Percentiles rank a stretch among this genome's conserved stretches.
Evolutionary conservation across 2,797 vertebrate species (phyloP).

Genomic region (Leptatherina wallacei): DNA sequence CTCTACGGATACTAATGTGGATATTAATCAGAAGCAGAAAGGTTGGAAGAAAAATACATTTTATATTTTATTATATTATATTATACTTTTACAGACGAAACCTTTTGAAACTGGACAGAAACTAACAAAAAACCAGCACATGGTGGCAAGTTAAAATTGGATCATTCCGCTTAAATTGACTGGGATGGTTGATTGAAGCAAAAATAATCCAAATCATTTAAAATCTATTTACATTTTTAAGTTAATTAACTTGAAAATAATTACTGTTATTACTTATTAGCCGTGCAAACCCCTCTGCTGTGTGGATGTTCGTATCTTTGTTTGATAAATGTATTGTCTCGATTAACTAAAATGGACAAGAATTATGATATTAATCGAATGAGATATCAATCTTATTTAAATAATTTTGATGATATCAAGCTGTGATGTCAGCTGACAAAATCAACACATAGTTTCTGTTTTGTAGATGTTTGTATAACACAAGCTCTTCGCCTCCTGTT

Average conservation of each 20-base stretch:
- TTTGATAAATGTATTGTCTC: not conserved
- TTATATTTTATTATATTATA: too few relatives aligned
- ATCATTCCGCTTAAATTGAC: not conserved
- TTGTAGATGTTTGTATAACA: not conserved
- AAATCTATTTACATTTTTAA: not conserved
- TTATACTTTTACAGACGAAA: too few relatives aligned
- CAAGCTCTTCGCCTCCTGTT: not conserved
- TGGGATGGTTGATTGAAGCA: not conserved
- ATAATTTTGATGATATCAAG: not conserved
- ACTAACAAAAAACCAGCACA: too few relatives aligned
- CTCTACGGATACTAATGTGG: not conserved
- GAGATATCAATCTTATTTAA: not conserved
- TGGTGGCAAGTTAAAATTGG: too few relatives aligned
- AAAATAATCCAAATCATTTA: too few relatives aligned
- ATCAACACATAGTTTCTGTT: not conserved
- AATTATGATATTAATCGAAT: not conserved
- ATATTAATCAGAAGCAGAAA: too few relatives aligned
- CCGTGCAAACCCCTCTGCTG: not conserved
- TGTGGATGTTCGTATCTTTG: not conserved
- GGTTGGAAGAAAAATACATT: too few relatives aligned
- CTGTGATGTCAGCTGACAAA: not conserved
- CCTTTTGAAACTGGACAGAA: too few relatives aligned
- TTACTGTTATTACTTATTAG: not conserved
- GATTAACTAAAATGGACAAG: not conserved
- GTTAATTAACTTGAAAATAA: not conserved